Evolutionary conservation across 2,888 invertebrate species (phyloP).

Genomic region (Caenorhabditis sp.): DNA sequence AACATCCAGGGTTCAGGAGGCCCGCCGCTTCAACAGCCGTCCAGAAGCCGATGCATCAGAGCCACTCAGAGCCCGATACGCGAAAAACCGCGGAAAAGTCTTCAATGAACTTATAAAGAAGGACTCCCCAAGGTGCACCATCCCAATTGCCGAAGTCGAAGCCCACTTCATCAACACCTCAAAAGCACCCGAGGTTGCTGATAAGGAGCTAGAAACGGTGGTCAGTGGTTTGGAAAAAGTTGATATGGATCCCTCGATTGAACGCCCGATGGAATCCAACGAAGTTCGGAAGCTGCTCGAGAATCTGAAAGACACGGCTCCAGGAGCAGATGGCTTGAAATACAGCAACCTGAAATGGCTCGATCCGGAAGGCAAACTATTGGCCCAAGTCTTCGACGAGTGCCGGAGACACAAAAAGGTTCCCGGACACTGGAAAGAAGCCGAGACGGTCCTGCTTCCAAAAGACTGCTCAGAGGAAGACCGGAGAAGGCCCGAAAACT

Average conservation of each 20-base stretch:
- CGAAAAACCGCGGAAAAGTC: too few species aligned
- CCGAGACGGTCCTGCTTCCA: background rate
- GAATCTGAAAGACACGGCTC: conserved; percentile 20
- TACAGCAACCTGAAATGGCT: conserved; percentile 13
- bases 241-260: background rate
- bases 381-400: background rate
- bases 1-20: background rate
- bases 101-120: too few species aligned
- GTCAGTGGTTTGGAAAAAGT: too few species aligned
- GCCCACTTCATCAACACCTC: too few species aligned
- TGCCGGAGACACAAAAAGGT: background rate
- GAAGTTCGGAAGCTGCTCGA: background rate
- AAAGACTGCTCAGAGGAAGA: conserved; percentile 9
- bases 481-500: conserved; percentile 3
- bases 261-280: background rate
- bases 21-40: background rate
- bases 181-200: too few species aligned
- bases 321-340: conserved; percentile 4
- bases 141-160: too few species aligned
- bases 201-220: too few species aligned
- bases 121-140: too few species aligned
- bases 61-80: too few species aligned
- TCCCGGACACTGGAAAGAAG: conserved; percentile 15
- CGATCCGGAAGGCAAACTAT: background rate
- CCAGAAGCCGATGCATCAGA: too few species aligned